phyloP scores from a whole-genome alignment of 2,113 vertebrate genomes.

The Catharus minimus region DNA sequence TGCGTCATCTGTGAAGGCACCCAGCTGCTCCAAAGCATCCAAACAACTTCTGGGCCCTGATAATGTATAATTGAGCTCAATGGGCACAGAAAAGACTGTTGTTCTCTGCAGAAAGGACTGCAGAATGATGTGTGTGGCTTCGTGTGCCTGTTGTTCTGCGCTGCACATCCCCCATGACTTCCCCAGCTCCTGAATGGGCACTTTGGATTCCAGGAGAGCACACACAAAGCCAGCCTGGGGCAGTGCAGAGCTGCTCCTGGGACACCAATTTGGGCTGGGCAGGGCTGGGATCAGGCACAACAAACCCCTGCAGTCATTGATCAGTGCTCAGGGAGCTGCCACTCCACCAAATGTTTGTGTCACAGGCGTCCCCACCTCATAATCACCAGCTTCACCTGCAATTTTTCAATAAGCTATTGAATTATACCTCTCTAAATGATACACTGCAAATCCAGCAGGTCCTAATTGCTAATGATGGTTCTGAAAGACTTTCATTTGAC shows the following conservation, averaged over 20 bases:
- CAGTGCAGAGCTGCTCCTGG: neutral
- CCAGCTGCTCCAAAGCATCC: slow-evolving; percentile 50
- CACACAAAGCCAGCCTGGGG: neutral
- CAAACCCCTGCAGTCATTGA: slow-evolving; percentile 7
- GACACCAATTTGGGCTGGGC: neutral
- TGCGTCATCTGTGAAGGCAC: slow-evolving; percentile 17
- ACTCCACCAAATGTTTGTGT: neutral
- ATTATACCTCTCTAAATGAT: slow-evolving; percentile 60
- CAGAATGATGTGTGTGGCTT: neutral
- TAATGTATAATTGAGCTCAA: slow-evolving; percentile 23
- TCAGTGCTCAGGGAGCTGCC: slow-evolving; percentile 6
- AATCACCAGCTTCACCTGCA: slow-evolving; percentile 62
- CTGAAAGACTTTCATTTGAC: slow-evolving; percentile 63
- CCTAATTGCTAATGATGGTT: slow-evolving; percentile 67
- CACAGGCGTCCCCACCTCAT: neutral
- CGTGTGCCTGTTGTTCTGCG: rapidly evolving
- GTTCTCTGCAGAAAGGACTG: neutral
- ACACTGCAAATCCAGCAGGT: slow-evolving; percentile 31
- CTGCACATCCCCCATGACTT: neutral
- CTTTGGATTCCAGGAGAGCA: neutral
- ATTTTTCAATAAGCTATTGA: slow-evolving; percentile 55
- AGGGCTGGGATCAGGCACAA: neutral
- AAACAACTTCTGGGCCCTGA: slow-evolving; percentile 26
- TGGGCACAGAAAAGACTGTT: slow-evolving; percentile 9
- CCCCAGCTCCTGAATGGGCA: neutral